phyloP scores from a whole-genome alignment of 2,797 vertebrate species.

The Mormyrus hasselquistii region DNA sequence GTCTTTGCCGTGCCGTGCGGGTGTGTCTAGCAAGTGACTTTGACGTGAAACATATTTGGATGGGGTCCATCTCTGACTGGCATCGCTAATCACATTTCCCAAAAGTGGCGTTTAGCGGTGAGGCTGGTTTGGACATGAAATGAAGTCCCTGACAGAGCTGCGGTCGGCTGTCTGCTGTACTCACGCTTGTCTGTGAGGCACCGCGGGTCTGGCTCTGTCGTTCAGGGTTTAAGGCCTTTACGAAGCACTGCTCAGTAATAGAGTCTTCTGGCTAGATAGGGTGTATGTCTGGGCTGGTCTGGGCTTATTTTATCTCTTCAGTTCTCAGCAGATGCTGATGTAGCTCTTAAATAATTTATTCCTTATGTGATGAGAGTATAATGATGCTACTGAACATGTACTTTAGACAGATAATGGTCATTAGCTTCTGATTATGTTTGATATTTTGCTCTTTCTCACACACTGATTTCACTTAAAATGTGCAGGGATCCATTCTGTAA shows the following conservation, averaged over 20 bases:
- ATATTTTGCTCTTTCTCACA: background rate
- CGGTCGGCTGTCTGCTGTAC: background rate
- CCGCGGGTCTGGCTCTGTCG: background rate
- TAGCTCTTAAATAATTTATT: background rate
- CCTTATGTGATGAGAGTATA: background rate
- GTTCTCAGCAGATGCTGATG: background rate
- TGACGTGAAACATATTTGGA: background rate
- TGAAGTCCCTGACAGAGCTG: background rate
- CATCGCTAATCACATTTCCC: constrained; percentile 3
- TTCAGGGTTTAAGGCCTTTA: background rate
- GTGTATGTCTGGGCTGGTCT: background rate
- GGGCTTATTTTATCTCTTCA: background rate
- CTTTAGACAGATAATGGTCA: background rate
- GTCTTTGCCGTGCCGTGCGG: background rate
- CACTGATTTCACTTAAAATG: background rate
- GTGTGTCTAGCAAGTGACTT: background rate
- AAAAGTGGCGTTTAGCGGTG: background rate
- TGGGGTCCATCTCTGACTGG: background rate
- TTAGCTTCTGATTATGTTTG: background rate
- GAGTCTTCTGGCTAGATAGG: background rate
- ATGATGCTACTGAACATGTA: too few relatives aligned
- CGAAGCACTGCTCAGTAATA: background rate
- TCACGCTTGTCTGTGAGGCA: background rate
- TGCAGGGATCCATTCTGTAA: background rate
- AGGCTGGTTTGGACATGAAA: background rate